Evolutionary conservation across 2,888 invertebrate genomes (phyloP).

Genomic region (Phytoseiulus persimilis): DNA sequence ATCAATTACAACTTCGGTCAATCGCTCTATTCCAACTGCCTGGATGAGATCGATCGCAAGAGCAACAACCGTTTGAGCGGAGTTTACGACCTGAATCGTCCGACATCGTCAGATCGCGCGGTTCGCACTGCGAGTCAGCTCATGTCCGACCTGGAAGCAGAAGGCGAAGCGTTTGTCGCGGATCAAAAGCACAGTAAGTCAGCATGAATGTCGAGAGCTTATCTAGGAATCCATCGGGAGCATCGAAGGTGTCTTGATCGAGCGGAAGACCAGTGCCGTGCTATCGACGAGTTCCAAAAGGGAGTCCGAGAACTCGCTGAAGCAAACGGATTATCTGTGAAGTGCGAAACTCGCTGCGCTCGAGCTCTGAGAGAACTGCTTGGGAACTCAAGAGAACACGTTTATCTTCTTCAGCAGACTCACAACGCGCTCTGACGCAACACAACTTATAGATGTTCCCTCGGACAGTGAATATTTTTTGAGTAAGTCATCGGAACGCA

Average conservation of each 20-base stretch:
- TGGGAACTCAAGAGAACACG: background rate
- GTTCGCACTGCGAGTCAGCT: conserved; percentile 31
- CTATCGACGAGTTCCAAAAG: background rate
- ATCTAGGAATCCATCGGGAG: too few species aligned
- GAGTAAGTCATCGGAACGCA: background rate
- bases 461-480: background rate
- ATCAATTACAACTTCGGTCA: conserved; percentile 27
- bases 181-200: conserved; percentile 38
- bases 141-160: conserved; percentile 20
- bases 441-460: background rate
- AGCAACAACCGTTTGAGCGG: conserved; percentile 35
- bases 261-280: too few species aligned
- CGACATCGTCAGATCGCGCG: background rate
- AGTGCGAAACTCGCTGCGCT: background rate
- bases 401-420: background rate
- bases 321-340: background rate
- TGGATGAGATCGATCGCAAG: conserved; percentile 31
- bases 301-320: background rate
- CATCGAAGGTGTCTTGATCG: too few species aligned
- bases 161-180: conserved; percentile 27
- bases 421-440: background rate
- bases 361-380: background rate
- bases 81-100: background rate
- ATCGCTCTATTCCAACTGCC: conserved; percentile 31
- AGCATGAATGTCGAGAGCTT: background rate